These are phyloP conservation scores for Baronia brevicornis DNA, from an alignment of 2,888 invertebrate species.

Conservation along the genomic window DNA sequence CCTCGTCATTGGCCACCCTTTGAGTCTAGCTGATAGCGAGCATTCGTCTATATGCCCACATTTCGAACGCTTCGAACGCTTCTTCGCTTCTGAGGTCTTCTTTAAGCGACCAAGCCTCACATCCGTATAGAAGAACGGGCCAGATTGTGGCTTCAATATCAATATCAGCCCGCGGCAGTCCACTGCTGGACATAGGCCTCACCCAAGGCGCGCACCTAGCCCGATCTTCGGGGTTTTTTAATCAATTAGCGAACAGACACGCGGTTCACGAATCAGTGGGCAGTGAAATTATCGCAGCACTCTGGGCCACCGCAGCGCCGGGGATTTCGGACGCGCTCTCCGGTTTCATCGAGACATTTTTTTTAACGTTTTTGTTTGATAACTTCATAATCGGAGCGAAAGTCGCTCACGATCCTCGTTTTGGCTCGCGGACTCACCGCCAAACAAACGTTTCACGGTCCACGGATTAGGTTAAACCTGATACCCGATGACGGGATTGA, in stretches of 20 bases:
- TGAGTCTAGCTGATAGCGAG: too few species aligned
- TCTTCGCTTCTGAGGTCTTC: too few species aligned
- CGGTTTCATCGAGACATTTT: conserved; percentile 51
- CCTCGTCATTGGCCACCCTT: too few species aligned
- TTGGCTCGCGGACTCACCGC: conserved; percentile 22
- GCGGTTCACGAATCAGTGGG: conserved; percentile 59
- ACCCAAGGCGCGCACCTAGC: too few species aligned
- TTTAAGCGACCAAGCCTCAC: too few species aligned
- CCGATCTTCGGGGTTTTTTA: conserved; percentile 72
- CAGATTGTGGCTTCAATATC: too few species aligned
- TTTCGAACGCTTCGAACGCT: too few species aligned
- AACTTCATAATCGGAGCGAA: conserved; percentile 52
- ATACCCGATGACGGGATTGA: conserved; percentile 21
- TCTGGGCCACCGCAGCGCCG: conserved; percentile 48
- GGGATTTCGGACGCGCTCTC: conserved; percentile 48
- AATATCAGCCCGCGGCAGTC: too few species aligned
- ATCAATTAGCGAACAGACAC: conserved; percentile 67
- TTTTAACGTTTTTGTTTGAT: conserved; percentile 30
- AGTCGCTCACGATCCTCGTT: conserved; percentile 24
- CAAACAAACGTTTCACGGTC: conserved; percentile 18
- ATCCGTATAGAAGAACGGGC: too few species aligned
- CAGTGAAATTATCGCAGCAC: conserved; percentile 66
- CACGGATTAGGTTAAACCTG: conserved; percentile 28
- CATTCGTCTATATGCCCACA: too few species aligned
- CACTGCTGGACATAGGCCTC: too few species aligned